Evolutionary conservation across 2,113 vertebrate species (phyloP).

Genomic region (Pygoscelis antarcticus): DNA sequence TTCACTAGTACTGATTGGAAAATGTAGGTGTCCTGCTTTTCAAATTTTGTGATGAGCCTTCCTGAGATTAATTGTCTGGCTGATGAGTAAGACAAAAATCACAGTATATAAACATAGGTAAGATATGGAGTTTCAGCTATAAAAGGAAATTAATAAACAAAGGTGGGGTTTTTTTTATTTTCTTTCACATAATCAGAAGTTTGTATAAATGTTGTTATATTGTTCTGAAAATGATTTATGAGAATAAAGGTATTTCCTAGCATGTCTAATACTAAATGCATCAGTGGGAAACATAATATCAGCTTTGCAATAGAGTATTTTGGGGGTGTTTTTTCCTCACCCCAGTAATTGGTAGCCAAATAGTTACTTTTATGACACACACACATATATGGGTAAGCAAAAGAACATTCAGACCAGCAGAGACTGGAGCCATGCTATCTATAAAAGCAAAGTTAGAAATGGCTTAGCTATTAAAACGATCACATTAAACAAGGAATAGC

Average conservation of each 20-base stretch:
- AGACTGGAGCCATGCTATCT: not conserved
- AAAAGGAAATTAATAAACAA: not conserved
- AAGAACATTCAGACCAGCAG: not conserved
- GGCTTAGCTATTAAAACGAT: not conserved
- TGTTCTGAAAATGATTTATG: not conserved
- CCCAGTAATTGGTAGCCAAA: not conserved
- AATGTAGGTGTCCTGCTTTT: not conserved
- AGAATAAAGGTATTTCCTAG: not conserved
- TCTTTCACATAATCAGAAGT: not conserved
- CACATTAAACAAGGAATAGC: conserved; percentile 30
- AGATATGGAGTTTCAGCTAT: not conserved
- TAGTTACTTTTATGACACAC: not conserved
- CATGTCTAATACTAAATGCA: not conserved
- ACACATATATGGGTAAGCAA: not conserved
- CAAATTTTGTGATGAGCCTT: not conserved
- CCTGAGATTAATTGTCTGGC: not conserved
- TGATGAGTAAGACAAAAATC: not conserved
- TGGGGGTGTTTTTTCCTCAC: not conserved
- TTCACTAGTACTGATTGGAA: not conserved
- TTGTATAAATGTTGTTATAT: not conserved
- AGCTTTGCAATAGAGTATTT: not conserved
- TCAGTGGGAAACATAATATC: not conserved
- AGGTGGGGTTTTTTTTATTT: not conserved
- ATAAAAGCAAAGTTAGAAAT: conserved; percentile 23
- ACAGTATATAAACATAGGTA: not conserved